phyloP scores from a whole-genome alignment of 2,113 vertebrate genomes.

The Pseudopipra pipra region DNA sequence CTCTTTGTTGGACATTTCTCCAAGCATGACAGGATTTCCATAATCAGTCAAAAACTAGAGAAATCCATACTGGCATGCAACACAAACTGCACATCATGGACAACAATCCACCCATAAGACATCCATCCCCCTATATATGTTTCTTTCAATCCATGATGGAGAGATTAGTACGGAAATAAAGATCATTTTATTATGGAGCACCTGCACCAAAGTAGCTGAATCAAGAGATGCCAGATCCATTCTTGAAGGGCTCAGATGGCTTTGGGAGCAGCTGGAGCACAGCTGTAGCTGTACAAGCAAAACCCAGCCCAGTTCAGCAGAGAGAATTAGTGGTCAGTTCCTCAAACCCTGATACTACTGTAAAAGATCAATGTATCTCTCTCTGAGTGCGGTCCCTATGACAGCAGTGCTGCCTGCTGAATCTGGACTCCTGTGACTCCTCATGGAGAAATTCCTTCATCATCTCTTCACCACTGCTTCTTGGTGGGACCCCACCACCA shows the following conservation, averaged over 20 bases:
- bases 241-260: background rate
- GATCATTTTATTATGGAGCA: background rate
- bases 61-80: background rate
- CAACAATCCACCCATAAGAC: background rate
- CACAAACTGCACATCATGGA: background rate
- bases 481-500: fast-evolving
- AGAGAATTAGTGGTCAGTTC: background rate
- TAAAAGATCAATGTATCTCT: background rate
- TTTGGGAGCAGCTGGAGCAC: background rate
- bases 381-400: background rate
- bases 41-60: background rate
- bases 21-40: background rate
- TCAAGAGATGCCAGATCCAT: background rate
- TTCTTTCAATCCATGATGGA: background rate
- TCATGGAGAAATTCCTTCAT: background rate
- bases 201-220: background rate
- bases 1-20: background rate
- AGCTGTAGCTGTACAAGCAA: background rate
- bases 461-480: background rate
- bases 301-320: background rate
- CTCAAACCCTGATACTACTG: background rate
- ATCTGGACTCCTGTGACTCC: background rate
- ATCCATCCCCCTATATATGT: background rate
- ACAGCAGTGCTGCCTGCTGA: background rate
- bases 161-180: background rate